These are phyloP conservation scores for Lymantria dispar DNA, from an alignment of 2,888 invertebrate genomes.

Conservation along the genomic window DNA sequence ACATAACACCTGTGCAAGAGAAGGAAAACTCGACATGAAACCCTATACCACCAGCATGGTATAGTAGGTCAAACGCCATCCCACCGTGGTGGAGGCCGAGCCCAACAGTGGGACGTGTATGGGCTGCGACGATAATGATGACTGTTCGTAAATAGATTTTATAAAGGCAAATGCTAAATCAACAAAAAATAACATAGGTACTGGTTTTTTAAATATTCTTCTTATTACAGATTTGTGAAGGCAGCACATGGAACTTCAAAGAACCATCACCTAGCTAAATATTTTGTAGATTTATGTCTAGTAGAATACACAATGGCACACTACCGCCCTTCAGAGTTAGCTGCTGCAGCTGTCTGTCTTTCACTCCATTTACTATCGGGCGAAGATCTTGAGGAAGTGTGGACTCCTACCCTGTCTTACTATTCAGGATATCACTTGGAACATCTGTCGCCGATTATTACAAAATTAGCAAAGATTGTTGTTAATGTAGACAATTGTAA, in stretches of 20 bases:
- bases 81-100: too few relatives aligned
- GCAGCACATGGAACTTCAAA: constrained; percentile 82
- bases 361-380: constrained; percentile 83
- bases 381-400: constrained; percentile 73
- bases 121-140: too few relatives aligned
- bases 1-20: too few relatives aligned
- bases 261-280: constrained; percentile 93
- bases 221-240: constrained; percentile 79
- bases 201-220: constrained; percentile 9
- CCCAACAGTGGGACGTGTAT: too few relatives aligned
- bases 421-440: constrained; percentile 89
- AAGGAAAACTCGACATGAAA: too few relatives aligned
- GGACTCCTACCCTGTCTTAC: constrained; percentile 88
- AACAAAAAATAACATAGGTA: neutral
- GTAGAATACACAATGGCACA: constrained; percentile 91
- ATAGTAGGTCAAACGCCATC: too few relatives aligned
- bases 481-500: constrained; percentile 86
- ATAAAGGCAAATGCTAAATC: neutral
- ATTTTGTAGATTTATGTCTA: constrained; percentile 92
- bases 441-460: constrained; percentile 86
- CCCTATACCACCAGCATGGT: too few relatives aligned
- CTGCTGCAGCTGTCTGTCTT: constrained; percentile 91
- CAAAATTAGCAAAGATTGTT: constrained; percentile 86
- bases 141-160: too few relatives aligned
- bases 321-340: constrained; percentile 91